Evolutionary conservation across 2,113 vertebrate genomes (phyloP).

Genomic region (Dinomys branickii): DNA sequence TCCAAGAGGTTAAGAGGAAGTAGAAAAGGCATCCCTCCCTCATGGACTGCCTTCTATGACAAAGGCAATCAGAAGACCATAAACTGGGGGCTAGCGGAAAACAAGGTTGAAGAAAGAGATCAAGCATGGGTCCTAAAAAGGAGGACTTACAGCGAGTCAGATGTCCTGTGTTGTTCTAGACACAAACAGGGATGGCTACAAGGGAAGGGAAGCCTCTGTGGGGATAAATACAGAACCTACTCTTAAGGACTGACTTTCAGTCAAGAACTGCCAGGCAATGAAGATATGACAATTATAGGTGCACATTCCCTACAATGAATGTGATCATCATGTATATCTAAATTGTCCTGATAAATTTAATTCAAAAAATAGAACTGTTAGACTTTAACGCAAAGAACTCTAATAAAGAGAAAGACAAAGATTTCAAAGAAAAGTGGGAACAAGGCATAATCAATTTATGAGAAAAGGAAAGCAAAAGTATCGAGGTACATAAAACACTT

Average conservation of each 20-base stretch:
- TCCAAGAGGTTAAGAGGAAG: neutral
- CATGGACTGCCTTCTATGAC: neutral
- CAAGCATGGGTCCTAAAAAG: neutral
- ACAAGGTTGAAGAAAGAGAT: neutral
- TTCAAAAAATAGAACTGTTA: neutral
- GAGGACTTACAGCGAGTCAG: rapidly evolving
- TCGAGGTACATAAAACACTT: neutral
- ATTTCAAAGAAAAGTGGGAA: neutral
- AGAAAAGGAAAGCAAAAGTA: neutral
- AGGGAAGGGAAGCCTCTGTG: neutral
- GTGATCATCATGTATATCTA: neutral
- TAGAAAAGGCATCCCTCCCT: neutral
- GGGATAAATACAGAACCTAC: neutral
- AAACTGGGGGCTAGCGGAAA: neutral
- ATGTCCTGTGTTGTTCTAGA: neutral
- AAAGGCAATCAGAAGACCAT: neutral
- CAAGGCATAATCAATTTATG: neutral
- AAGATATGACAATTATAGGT: neutral
- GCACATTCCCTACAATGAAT: neutral
- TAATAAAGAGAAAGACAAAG: neutral
- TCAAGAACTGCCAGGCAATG: neutral
- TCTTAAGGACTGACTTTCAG: neutral
- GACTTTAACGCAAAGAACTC: neutral
- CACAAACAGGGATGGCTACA: neutral
- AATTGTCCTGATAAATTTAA: neutral